A percentile compares a stretch with the other conserved stretches of the same genome.
Conservation (phyloP, 1,140 invertebrate species). For the Protaetia brevitarsis region DNA sequence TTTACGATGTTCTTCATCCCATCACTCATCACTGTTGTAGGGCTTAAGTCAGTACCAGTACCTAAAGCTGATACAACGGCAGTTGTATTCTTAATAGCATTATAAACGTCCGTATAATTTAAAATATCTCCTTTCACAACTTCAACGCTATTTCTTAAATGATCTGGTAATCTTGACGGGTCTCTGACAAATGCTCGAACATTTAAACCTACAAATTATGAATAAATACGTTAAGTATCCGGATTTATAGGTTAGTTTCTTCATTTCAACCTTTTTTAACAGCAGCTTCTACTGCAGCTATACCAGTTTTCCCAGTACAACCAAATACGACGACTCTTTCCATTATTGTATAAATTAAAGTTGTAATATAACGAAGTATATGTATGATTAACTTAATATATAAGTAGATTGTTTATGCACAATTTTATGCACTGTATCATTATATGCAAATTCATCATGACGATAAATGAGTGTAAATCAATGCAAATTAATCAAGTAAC, state of each 20-base stretch:
- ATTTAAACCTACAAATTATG: constrained; percentile 53
- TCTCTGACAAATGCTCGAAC: constrained; percentile 73
- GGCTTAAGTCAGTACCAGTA: constrained; percentile 70
- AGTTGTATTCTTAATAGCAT: constrained; percentile 66
- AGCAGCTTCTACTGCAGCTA: constrained; percentile 68
- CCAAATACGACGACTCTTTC: constrained; percentile 79
- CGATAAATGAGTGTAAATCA: no score
- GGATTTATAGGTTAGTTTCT: background rate
- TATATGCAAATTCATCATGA: no score
- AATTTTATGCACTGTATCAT: no score
- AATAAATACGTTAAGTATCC: background rate
- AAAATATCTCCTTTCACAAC: constrained; percentile 70
- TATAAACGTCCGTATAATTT: constrained; percentile 67
- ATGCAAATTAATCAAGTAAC: no score
- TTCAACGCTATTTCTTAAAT: constrained; percentile 64
- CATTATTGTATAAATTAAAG: no score
- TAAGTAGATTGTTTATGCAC: no score
- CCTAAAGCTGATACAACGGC: constrained; percentile 76
- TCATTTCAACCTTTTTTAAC: constrained; percentile 68
- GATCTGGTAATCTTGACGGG: constrained; percentile 62
- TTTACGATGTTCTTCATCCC: constrained; percentile 76
- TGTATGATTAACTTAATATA: no score
- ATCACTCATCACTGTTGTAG: constrained; percentile 75
- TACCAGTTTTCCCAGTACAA: constrained; percentile 74
- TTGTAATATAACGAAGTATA: no score